Evolutionary conservation across 1,140 invertebrate genomes (phyloP).

Genomic region (Thalassaphorura encarpata): DNA sequence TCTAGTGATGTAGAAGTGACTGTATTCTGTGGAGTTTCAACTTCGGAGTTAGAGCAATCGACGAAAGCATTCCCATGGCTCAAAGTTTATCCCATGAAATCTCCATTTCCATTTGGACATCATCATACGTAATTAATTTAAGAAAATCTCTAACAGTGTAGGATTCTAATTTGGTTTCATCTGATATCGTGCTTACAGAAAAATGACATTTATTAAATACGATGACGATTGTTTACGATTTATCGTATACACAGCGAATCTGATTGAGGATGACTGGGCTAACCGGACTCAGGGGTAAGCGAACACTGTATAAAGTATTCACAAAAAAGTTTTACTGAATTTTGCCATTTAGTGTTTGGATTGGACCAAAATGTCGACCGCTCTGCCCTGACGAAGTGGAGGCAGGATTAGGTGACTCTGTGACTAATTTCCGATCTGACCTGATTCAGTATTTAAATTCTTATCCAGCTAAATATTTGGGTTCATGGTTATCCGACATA

Average conservation of each 20-base stretch:
- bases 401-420: slow-evolving; percentile 74
- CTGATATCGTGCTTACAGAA: slow-evolving; percentile 45
- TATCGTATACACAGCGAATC: slow-evolving; percentile 84
- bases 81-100: slow-evolving; percentile 54
- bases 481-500: slow-evolving; percentile 63
- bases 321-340: background rate
- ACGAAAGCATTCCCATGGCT: slow-evolving; percentile 50
- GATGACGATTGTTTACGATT: slow-evolving; percentile 69
- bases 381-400: slow-evolving; percentile 44
- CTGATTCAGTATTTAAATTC: slow-evolving; percentile 67
- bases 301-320: too few species aligned
- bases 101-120: slow-evolving; percentile 68
- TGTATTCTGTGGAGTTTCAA: slow-evolving; percentile 67
- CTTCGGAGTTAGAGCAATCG: slow-evolving; percentile 46
- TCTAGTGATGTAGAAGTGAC: slow-evolving; percentile 57
- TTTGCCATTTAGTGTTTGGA: slow-evolving; percentile 46
- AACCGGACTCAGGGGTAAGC: slow-evolving; percentile 82
- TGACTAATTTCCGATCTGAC: slow-evolving; percentile 73
- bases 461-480: slow-evolving; percentile 54
- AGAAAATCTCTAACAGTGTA: slow-evolving; percentile 5
- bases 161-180: slow-evolving; percentile 14
- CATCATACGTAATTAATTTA: slow-evolving; percentile 65
- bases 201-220: slow-evolving; percentile 81
- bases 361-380: slow-evolving; percentile 64
- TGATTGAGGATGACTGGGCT: slow-evolving; percentile 83